phyloP scores from a whole-genome alignment of 2,113 vertebrate species.

The Ophiodon elongatus region DNA sequence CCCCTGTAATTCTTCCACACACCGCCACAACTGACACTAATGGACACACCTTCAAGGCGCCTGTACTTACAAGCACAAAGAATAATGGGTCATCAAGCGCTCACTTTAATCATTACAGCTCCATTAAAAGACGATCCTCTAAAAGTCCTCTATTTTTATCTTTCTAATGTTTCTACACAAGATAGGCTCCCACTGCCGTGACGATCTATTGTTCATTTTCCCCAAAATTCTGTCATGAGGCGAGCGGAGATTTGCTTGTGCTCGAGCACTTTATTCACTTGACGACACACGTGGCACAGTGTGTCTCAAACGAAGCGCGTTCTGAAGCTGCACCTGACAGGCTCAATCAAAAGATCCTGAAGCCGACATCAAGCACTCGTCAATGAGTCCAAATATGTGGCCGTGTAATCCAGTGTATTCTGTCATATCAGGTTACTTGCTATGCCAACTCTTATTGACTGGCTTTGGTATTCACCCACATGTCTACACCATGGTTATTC shows the following conservation, averaged over 20 bases:
- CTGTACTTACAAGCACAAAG: constrained; percentile 29
- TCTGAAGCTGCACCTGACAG: constrained; percentile 35
- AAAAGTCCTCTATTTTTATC: constrained; percentile 35
- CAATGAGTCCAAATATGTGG: constrained; percentile 21
- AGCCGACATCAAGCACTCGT: constrained; percentile 7
- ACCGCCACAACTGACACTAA: constrained; percentile 23
- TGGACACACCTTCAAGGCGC: background rate
- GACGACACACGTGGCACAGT: background rate
- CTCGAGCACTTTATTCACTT: background rate
- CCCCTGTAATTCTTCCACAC: constrained; percentile 26
- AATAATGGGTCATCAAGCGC: background rate
- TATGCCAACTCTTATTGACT: constrained; percentile 53
- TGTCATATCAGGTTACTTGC: constrained; percentile 64
- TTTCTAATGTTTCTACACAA: background rate
- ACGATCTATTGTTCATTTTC: constrained; percentile 2
- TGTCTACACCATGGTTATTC: constrained; percentile 72
- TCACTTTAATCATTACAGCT: constrained; percentile 1
- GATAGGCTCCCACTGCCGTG: background rate
- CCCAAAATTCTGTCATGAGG: background rate
- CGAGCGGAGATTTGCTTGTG: background rate
- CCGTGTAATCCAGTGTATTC: constrained; percentile 23
- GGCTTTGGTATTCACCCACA: constrained; percentile 61
- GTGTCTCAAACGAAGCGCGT: background rate
- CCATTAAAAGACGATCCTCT: constrained; percentile 12
- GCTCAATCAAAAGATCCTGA: constrained; percentile 18